phyloP scores from a whole-genome alignment of 2,797 vertebrate genomes.

The Allenopithecus nigroviridis region DNA sequence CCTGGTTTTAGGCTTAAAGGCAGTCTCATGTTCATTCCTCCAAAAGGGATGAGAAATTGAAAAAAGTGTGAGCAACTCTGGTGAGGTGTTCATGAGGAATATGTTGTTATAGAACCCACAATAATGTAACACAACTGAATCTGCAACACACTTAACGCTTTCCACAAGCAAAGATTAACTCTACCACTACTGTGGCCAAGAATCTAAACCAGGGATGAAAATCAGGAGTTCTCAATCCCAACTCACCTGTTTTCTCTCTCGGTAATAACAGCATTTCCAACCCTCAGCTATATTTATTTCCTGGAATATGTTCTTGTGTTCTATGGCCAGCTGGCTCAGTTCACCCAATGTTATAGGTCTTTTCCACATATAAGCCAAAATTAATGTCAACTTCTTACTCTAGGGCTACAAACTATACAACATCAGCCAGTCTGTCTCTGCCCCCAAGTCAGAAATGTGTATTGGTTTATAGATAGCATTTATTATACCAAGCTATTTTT shows the following conservation, averaged over 20 bases:
- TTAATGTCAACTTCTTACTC: not conserved
- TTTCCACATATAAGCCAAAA: not conserved
- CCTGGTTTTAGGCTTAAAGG: not conserved
- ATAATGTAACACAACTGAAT: not conserved
- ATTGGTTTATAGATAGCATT: not conserved
- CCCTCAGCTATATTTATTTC: constrained; percentile 8
- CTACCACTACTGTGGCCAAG: not conserved
- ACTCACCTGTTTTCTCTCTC: not conserved
- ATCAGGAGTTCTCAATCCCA: not conserved
- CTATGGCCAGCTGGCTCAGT: not conserved
- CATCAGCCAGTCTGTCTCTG: not conserved
- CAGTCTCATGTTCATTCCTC: not conserved
- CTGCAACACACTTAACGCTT: not conserved
- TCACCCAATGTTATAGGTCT: not conserved
- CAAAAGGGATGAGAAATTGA: constrained; percentile 1
- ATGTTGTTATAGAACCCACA: not conserved
- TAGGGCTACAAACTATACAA: not conserved
- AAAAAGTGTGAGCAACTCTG: not conserved
- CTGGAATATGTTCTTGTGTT: not conserved
- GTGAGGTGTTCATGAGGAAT: not conserved
- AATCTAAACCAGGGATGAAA: not conserved
- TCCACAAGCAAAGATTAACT: not conserved
- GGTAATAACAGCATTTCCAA: not conserved
- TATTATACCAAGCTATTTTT: not conserved
- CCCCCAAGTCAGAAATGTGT: not conserved